Base-by-base conservation (phyloP, 2,888 invertebrate species). In the Drosophila koepferae region DNA sequence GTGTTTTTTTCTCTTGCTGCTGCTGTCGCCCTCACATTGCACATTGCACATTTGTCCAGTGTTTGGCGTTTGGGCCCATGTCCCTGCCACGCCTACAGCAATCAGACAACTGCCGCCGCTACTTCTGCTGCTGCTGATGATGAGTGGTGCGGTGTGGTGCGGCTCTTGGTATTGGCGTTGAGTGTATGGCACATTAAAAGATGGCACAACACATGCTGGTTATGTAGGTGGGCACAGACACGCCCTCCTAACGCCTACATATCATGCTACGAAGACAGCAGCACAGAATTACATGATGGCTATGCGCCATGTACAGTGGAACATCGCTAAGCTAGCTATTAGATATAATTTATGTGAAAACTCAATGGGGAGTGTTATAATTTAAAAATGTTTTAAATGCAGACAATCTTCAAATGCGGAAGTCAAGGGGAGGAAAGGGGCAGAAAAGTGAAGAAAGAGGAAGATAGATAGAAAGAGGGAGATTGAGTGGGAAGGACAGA, bases 1-100 rank as follows among this genome's bases (percentile, higher is more conserved):
- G 51, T 58, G 28, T 49, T 73, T 51, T 56, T 56, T 55, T 34
- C 58, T 49, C n/a, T n/a, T 18, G 31, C 3, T 34, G 36, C 40
- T 48, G 20, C 41, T 49, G 44, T 68, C 63, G 62, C 41, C 55
- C 41, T 55, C 55, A 31, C 55, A 55, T 63, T 86, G 80, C 78
- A 75, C 86, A 85, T 83, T 83, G 88, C 88, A 83, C 81, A 86
- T 80, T 87, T 83, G 78, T 80, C 88, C 66, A 80, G 66, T 75
- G 72, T 63, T 83, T 66, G 73, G 77, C 77, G 70, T 63, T 77
- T 70, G 66, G 73, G 70, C 51, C 65, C 82, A 71, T 80, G 67
- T 67, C 62, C 72, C 40, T 65, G 81, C 77, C 81, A 80, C 80
- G 82, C 84, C 80, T 86, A 74, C 74, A 41, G 40, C 68, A 77